Percentiles rank a stretch among this genome's conserved stretches.
Conservation (phyloP, 2,797 vertebrate species). For the Chelonia mydas region DNA sequence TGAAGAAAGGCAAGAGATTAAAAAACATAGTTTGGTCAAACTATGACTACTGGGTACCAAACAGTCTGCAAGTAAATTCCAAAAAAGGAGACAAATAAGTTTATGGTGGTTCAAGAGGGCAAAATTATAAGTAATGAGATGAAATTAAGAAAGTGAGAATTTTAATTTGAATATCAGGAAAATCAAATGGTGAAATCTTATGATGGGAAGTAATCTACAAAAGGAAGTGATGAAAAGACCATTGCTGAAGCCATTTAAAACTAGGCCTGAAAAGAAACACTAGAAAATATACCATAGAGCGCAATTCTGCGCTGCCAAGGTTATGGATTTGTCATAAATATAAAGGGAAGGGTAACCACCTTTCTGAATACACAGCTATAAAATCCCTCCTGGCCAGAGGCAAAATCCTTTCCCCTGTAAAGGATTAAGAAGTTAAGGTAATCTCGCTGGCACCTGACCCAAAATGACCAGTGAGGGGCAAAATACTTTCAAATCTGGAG, state of each 20-base stretch:
- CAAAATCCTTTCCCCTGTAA: too few relatives aligned
- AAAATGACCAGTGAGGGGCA: too few relatives aligned
- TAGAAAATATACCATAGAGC: neutral
- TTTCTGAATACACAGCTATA: too few relatives aligned
- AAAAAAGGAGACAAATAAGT: neutral
- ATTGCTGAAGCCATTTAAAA: neutral
- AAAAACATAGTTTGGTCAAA: neutral
- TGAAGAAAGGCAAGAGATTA: neutral
- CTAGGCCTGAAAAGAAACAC: neutral
- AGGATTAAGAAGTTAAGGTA: too few relatives aligned
- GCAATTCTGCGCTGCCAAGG: neutral
- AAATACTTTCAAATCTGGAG: too few relatives aligned
- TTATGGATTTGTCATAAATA: neutral
- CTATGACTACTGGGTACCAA: neutral
- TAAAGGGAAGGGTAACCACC: too few relatives aligned
- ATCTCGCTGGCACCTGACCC: too few relatives aligned
- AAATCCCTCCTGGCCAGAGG: too few relatives aligned
- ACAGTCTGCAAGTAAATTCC: neutral
- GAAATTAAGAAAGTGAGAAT: accelerated
- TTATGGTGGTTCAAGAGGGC: accelerated
- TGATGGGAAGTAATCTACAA: neutral
- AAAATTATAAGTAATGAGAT: neutral
- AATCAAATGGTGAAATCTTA: neutral
- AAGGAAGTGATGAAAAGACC: neutral
- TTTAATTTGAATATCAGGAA: neutral